Base-by-base conservation (phyloP, 1,140 invertebrate species). In the Scaptomyza pallida region DNA sequence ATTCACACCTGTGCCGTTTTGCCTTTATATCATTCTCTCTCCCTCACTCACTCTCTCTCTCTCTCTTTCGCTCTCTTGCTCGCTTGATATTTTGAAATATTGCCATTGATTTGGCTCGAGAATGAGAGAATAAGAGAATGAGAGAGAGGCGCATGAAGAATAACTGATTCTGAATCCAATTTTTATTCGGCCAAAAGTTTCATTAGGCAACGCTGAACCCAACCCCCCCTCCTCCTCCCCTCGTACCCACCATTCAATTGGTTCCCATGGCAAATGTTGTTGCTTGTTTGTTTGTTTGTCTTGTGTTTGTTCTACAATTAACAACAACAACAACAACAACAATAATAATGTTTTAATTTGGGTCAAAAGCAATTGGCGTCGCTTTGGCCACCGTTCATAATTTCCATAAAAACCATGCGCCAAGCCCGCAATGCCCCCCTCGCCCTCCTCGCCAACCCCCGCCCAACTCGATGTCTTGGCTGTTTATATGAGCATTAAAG, bases 41-140 rank as follows among this genome's bases (percentile, higher is more conserved):
- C 23, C 23, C 23, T 30, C 26, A 9, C 8, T 30, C 26, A 9
- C 26, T 30, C 26, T 30, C 26, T 30, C 26, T 2, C 8, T 6
- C 6, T 30, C 26, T 30, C 26, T 30, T 8, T 8, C 5, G 2
- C 26, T 30, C 4, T 30, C 4, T 5, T 5, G 1, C 1, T 50
- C 44, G 57, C 17, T 78, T 88, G 82, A 88, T 82, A 88, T 88
- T 88, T 88, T 88, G 82, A 88, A 88, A 82, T 89, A 88, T 88
- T 82, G 75, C 82, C 82, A 88, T 88, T 88, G 82, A 86, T 86
- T 82, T 65, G 74, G 74, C 64, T 71, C 26, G 9, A 30, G 23
- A 5, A 30, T n/a, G 26, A 9, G 26, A 8, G 26, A 23, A 4
- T 5, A 4, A 4, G 23, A 23, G 4, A 23, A 4, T 5, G 3